A percentile compares a stretch with the other conserved stretches of the same genome.
phyloP scores from a whole-genome alignment of 2,888 invertebrate genomes.

The Tipula confusa region DNA sequence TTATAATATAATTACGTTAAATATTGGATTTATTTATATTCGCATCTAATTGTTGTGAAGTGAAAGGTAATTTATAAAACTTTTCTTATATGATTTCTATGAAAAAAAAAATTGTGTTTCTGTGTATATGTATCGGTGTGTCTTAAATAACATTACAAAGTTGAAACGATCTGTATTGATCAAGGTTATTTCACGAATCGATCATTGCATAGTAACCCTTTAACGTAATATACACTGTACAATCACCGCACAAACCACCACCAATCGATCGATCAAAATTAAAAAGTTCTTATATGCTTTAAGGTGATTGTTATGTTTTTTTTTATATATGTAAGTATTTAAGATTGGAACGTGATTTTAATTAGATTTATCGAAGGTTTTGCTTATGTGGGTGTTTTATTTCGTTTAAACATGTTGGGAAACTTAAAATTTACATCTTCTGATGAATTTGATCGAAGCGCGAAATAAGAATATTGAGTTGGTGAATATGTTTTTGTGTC shows the following conservation, averaged over 20 bases:
- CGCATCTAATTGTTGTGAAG: not conserved
- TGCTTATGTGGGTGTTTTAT: not conserved
- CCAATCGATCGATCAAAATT: not conserved
- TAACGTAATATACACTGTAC: not conserved
- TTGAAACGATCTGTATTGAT: not conserved
- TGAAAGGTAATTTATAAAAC: not conserved
- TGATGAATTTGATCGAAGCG: not conserved
- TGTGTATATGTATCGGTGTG: not conserved
- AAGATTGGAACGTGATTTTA: not conserved
- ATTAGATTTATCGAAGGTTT: not conserved
- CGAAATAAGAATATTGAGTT: not conserved
- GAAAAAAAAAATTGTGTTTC: too few species aligned
- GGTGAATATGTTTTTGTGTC: too few species aligned
- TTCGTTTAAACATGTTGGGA: not conserved
- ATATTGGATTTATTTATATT: constrained; percentile 3
- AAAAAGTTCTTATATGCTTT: too few species aligned
- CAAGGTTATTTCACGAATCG: not conserved
- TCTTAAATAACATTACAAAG: not conserved
- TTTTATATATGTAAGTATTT: too few species aligned
- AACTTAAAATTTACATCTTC: not conserved
- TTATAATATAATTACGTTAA: not conserved
- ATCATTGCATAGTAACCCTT: not conserved
- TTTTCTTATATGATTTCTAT: not conserved
- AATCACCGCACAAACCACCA: too few species aligned
- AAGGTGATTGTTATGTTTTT: too few species aligned